phyloP scores from a whole-genome alignment of 1,140 invertebrate genomes.

The Agrypnia vestita region DNA sequence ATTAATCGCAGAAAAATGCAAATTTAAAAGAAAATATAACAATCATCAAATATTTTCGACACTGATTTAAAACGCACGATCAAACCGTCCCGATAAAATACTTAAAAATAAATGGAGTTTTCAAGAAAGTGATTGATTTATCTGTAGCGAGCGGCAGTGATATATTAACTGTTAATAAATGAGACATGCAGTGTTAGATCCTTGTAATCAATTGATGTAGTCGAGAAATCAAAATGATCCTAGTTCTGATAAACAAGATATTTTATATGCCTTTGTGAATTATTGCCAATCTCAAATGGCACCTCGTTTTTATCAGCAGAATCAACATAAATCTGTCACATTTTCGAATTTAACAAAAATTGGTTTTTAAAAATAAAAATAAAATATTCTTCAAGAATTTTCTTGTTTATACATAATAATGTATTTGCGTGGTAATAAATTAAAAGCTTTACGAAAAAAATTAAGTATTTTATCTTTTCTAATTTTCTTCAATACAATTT shows the following conservation, averaged over 20 bases:
- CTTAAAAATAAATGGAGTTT: not conserved
- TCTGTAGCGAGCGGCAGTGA: not conserved
- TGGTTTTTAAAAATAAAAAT: no score
- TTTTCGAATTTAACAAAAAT: not conserved
- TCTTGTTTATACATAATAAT: no score
- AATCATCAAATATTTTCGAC: no score
- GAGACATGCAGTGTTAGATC: not conserved
- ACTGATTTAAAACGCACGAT: conserved; percentile 2
- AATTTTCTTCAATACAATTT: no score
- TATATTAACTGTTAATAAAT: conserved; percentile 4
- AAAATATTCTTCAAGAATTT: no score
- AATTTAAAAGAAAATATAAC: no score
- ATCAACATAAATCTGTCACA: not conserved
- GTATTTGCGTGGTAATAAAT: no score
- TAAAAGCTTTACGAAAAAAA: no score
- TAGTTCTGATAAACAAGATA: no score
- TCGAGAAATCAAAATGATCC: not conserved
- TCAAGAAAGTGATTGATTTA: conserved; percentile 12
- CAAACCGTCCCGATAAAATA: not conserved
- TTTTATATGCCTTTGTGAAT: conserved; percentile 4
- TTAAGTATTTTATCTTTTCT: no score
- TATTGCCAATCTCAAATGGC: conserved; percentile 6
- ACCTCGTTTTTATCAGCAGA: not conserved
- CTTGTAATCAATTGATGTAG: not conserved
- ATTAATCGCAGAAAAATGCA: no score